Evolutionary conservation across 1,140 invertebrate species (phyloP).

Genomic region (Diorhabda elongata): DNA sequence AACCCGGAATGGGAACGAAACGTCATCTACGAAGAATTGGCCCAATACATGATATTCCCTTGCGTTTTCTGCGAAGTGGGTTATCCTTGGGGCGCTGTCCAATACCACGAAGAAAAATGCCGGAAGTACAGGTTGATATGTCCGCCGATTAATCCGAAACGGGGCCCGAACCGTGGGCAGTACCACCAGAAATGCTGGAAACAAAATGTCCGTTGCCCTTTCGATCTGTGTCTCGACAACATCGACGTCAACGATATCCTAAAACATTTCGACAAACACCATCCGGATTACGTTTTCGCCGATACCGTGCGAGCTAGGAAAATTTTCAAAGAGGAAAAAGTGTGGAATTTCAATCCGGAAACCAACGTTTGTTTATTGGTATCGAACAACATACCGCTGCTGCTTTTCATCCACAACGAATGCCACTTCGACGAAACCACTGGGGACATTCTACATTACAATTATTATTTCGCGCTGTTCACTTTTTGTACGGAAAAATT

Average conservation of each 20-base stretch:
- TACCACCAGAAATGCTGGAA: constrained; percentile 9
- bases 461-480: constrained; percentile 14
- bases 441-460: constrained; percentile 5
- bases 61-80: constrained; percentile 12
- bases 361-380: constrained; percentile 7
- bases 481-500: constrained; percentile 5
- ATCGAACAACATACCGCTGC: neutral
- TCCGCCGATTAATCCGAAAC: neutral
- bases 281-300: constrained; percentile 6
- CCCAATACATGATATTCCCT: constrained; percentile 8
- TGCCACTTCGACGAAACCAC: constrained; percentile 6
- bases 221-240: neutral
- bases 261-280: constrained; percentile 4
- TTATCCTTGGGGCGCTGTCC: neutral
- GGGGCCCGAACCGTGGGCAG: neutral
- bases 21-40: constrained; percentile 11
- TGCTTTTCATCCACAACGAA: constrained; percentile 12
- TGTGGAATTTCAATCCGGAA: constrained; percentile 10
- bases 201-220: constrained; percentile 2
- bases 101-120: constrained; percentile 8
- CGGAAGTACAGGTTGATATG: neutral
- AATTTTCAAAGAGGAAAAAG: constrained; percentile 15
- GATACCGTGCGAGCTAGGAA: constrained; percentile 6
- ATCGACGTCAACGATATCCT: neutral
- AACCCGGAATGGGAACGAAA: constrained; percentile 5